A percentile compares a stretch with the other conserved stretches of the same genome.
phyloP scores from a whole-genome alignment of 2,797 vertebrate genomes.

The Buceros bicornis region DNA sequence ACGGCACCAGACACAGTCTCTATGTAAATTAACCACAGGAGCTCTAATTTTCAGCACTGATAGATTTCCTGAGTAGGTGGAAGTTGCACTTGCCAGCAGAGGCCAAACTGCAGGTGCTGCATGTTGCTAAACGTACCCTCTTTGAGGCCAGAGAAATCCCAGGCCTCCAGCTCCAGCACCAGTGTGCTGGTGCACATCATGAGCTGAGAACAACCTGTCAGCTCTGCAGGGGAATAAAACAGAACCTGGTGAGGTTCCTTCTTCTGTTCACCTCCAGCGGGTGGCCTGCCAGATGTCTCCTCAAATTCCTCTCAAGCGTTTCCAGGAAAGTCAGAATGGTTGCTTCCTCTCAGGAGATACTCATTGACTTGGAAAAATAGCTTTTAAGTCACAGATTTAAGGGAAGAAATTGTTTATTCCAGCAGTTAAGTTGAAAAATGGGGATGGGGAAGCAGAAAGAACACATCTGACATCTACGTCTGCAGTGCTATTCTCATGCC shows the following conservation, averaged over 20 bases:
- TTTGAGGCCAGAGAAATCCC: background rate
- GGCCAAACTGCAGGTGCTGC: background rate
- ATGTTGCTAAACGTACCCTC: background rate
- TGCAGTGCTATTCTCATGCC: background rate
- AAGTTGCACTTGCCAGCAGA: background rate
- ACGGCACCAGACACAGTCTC: accelerated
- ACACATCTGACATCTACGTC: background rate
- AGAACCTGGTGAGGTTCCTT: background rate
- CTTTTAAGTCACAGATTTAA: background rate
- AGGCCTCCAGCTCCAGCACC: background rate
- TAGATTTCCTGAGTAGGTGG: background rate
- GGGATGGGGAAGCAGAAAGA: background rate
- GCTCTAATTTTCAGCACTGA: background rate
- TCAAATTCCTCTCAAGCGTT: background rate
- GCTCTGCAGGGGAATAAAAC: background rate
- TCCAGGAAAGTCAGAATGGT: background rate
- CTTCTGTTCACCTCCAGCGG: background rate
- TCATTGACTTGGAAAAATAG: background rate
- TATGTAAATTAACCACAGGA: background rate
- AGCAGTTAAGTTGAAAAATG: background rate
- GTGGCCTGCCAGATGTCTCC: background rate
- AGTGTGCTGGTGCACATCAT: accelerated
- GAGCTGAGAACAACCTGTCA: background rate
- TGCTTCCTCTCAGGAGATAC: background rate
- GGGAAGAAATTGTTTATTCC: background rate